These are phyloP conservation scores for Aphidius ervi DNA, from an alignment of 1,140 invertebrate species.

Conservation along the genomic window DNA sequence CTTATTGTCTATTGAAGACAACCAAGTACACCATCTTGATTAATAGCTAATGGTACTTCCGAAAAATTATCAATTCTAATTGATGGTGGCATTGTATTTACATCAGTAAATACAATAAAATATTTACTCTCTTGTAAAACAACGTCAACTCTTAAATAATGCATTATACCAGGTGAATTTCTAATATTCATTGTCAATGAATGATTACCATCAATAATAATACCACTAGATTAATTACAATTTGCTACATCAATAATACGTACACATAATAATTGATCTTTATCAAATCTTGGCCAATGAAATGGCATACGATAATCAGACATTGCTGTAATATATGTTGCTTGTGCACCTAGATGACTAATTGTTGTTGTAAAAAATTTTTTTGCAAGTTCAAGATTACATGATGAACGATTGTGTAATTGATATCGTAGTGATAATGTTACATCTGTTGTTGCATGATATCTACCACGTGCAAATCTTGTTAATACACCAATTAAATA, in stretches of 20 bases:
- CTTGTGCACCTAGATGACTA: slow-evolving; percentile 55
- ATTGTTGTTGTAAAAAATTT: slow-evolving; percentile 67
- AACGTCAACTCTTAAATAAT: slow-evolving; percentile 82
- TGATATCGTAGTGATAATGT: slow-evolving; percentile 90
- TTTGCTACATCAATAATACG: slow-evolving; percentile 67
- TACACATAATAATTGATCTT: slow-evolving; percentile 84
- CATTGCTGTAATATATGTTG: slow-evolving; percentile 72
- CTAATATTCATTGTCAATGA: slow-evolving; percentile 89
- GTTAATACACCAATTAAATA: slow-evolving; percentile 84
- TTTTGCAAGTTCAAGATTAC: slow-evolving; percentile 82
- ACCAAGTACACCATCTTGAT: slow-evolving; percentile 61
- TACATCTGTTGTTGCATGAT: slow-evolving; percentile 85
- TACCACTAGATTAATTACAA: slow-evolving; percentile 90
- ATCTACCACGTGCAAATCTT: slow-evolving; percentile 79
- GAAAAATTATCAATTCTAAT: slow-evolving; percentile 93
- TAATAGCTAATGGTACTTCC: slow-evolving; percentile 81
- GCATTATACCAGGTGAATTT: slow-evolving; percentile 69
- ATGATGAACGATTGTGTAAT: slow-evolving; percentile 84
- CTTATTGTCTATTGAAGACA: slow-evolving; percentile 66
- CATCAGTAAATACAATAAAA: slow-evolving; percentile 89
- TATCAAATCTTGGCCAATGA: slow-evolving; percentile 89
- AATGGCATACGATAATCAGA: slow-evolving; percentile 87
- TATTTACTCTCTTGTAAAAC: slow-evolving; percentile 84
- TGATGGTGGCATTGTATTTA: slow-evolving; percentile 88
- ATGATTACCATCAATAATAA: slow-evolving; percentile 78